Evolutionary conservation across 2,113 vertebrate species (phyloP).

Genomic region (Pollachius pollachius): DNA sequence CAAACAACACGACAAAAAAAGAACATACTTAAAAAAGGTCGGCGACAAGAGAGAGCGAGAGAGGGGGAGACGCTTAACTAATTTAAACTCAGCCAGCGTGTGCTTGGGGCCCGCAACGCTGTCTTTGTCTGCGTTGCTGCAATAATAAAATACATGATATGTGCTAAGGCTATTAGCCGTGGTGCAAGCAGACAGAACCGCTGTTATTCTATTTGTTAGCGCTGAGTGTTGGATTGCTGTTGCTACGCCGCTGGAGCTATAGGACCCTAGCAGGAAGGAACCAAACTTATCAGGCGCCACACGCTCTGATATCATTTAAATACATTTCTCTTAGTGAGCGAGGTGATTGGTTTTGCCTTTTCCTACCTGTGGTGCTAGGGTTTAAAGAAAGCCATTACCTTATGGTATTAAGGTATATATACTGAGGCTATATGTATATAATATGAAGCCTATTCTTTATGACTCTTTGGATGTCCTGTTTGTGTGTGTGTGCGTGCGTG

Average conservation of each 20-base stretch:
- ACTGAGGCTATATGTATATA: neutral
- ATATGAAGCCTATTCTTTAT: neutral
- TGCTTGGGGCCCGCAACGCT: constrained; percentile 44
- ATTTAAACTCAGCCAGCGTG: constrained; percentile 48
- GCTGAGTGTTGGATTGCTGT: neutral
- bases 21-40: no score
- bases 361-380: no score
- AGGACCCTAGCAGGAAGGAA: constrained; percentile 11
- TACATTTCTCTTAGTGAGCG: no score
- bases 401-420: no score
- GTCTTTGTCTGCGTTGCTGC: constrained; percentile 36
- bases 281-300: no score
- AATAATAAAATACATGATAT: constrained; percentile 39
- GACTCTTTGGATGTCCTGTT: neutral
- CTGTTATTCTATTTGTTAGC: constrained; percentile 20
- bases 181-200: constrained; percentile 28
- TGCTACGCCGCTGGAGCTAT: no score
- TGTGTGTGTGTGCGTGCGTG: neutral
- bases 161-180: constrained; percentile 35
- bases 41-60: no score
- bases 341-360: no score
- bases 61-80: constrained; percentile 34
- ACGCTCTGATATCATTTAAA: neutral
- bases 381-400: no score
- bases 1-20: no score